Evolutionary conservation across 2,888 invertebrate genomes (phyloP).

Genomic region (Caenorhabditis plicata): DNA sequence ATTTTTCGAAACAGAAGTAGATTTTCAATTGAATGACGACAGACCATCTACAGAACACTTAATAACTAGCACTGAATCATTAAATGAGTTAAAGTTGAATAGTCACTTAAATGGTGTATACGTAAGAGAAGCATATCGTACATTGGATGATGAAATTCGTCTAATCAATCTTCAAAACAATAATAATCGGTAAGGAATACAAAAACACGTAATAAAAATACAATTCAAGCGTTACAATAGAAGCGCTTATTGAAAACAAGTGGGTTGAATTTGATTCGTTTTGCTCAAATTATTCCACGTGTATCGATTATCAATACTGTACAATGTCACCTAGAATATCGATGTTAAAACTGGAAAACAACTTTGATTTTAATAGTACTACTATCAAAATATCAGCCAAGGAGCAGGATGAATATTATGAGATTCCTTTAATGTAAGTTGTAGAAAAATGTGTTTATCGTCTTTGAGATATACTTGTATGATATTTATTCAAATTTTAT

Average conservation of each 20-base stretch:
- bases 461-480: no score
- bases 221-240: background rate
- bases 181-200: constrained; percentile 16
- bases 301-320: constrained; percentile 10
- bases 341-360: no score
- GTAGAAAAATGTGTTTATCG: no score
- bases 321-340: constrained; percentile 9
- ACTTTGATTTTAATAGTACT: no score
- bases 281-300: constrained; percentile 9
- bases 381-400: background rate
- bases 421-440: constrained; percentile 1
- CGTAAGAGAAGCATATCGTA: constrained; percentile 31
- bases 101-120: constrained; percentile 28
- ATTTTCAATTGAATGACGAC: constrained; percentile 4
- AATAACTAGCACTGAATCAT: background rate
- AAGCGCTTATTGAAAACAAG: background rate
- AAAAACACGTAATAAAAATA: background rate
- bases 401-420: constrained; percentile 3
- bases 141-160: constrained; percentile 20
- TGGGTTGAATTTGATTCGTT: constrained; percentile 9
- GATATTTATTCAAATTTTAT: no score
- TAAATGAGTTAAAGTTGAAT: no score
- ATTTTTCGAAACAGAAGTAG: background rate
- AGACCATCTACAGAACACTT: background rate
- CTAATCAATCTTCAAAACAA: constrained; percentile 23